Base-by-base conservation (phyloP, 2,888 invertebrate species). In the Sisyra nigra region DNA sequence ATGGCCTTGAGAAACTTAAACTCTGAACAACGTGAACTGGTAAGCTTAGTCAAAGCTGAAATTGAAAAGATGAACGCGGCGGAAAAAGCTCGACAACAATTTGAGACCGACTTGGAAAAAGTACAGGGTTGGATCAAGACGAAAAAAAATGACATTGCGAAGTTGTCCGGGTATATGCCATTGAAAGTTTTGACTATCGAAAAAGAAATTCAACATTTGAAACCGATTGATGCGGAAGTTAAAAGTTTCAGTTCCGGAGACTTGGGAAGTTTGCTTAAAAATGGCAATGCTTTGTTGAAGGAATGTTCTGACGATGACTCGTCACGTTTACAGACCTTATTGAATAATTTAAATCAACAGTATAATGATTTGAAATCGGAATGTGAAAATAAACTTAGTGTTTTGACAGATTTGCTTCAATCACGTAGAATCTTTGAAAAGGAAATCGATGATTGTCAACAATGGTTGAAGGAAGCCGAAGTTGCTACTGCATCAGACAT, bases 381-480 rank as follows among this genome's bases (percentile, higher is more conserved):
- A 54, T 75, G 81, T 19, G 72, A 74, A 42, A 78, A 80, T 44
- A 83, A 83, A 53, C 71, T 81, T 47, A 71, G 76, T 45, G 74
- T 76, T 1, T 61, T 91, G 18, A 72, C 71, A 32, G 82, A 83
- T 61, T 66, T 86, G 9, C 63, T 87, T 9, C 77, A 81, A 58
- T 79, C 80, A 10, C 73, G 92, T 46, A 82, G 76, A 54, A 73
- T 80, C 38, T 87, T 89, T 52, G 93, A 94, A 62, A 72, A 71
- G 35, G 81, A 85, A 46, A 70, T 86, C 39, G 80, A 83, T 45
- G 79, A 80, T 53, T 80, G 87, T 56, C 78, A 83, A 49, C 77
- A 83, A 52, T 94, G 93, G 93, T 67, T 92, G 32, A 83, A 86
- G 51, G 86, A 93, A 63, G 87, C 87, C 19, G 91, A 92, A 61